Base-by-base conservation (phyloP, 1,140 invertebrate species). In the Drosophila oshimai region DNA sequence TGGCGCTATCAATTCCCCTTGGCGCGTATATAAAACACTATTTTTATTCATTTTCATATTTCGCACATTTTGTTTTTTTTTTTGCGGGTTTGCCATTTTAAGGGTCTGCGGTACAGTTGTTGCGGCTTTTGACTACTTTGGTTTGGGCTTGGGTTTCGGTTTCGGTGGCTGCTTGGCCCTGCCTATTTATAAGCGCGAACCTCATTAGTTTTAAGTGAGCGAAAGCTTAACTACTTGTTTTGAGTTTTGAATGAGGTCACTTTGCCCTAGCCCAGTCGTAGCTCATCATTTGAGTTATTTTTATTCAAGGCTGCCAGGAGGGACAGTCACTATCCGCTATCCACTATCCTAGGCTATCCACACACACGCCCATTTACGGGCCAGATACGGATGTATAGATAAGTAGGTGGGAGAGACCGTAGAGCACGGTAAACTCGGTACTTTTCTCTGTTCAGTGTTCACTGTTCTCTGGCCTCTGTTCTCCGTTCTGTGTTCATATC, bases 141-240 rank as follows among this genome's bases (percentile, higher is more conserved):
- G 54, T 45, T 64, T 26, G 9, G 45, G 45, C 26, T 36, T 20
- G 9, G 26, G 54, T 57, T 36, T 47, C 13, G 53, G 39, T 29
- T 57, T 36, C 18, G 45, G 39, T 22, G 51, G 36, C 45, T 7
- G 33, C 28, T 49, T 39, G 54, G 68, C 33, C 57, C 46, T 71
- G 69, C 51, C 75, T 86, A 86, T 86, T 87, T 86, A 87, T 86
- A 87, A 50, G 60, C 71, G 67, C 80, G 76, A 62, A 80, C 65
- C 80, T 86, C 80, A 86, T 86, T 86, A 86, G 80, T 86, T 86
- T 86, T 87, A 86, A 86, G 80, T 86, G 80, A 86, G 72, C 81
- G 81, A 86, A 72, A 87, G 75, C 80, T 86, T 80, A 86, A 80
- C 81, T 80, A 86, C 80, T 86, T 87, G 81, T 86, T 86, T 87